Evolutionary conservation across 1,140 invertebrate genomes (phyloP).

Genomic region (Cecropterus lyciades): DNA sequence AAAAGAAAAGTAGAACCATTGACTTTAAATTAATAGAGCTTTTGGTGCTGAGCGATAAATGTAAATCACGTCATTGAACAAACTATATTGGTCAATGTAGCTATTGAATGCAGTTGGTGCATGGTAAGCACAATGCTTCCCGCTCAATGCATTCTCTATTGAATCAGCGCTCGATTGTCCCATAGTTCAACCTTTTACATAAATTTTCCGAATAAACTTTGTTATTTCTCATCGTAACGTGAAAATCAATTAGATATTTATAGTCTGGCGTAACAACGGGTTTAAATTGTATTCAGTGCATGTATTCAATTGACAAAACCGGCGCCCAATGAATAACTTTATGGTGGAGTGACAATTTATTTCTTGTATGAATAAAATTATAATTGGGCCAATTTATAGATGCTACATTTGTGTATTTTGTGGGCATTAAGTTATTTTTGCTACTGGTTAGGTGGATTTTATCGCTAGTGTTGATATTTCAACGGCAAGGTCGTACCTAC

Average conservation of each 20-base stretch:
- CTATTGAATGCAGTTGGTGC: slow-evolving; percentile 60
- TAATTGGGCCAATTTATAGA: no score
- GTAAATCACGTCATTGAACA: slow-evolving; percentile 66
- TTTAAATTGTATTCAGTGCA: neutral
- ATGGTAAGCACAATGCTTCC: slow-evolving; percentile 57
- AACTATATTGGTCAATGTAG: slow-evolving; percentile 55
- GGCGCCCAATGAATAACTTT: slow-evolving; percentile 1
- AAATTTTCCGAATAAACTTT: slow-evolving; percentile 46
- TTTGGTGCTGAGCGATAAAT: slow-evolving; percentile 56
- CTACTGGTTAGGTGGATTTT: no score
- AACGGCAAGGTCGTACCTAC: no score
- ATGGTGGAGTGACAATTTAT: slow-evolving; percentile 1
- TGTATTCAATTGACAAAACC: slow-evolving; percentile 12
- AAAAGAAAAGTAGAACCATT: slow-evolving; percentile 9
- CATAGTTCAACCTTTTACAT: slow-evolving; percentile 51
- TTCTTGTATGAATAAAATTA: slow-evolving; percentile 1
- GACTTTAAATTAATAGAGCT: slow-evolving; percentile 43
- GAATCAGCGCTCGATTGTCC: slow-evolving; percentile 63
- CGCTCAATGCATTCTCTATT: slow-evolving; percentile 60
- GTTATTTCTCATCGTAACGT: slow-evolving; percentile 27
- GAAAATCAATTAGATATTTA: slow-evolving; percentile 28
- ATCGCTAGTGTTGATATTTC: no score
- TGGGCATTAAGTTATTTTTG: no score
- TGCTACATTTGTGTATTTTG: no score
- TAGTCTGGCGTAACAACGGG: neutral